Evolutionary conservation across 2,797 vertebrate genomes (phyloP), one percentile per base, ranked within the genome.

Genomic region (Spinibarbus caldwelli): DNA sequence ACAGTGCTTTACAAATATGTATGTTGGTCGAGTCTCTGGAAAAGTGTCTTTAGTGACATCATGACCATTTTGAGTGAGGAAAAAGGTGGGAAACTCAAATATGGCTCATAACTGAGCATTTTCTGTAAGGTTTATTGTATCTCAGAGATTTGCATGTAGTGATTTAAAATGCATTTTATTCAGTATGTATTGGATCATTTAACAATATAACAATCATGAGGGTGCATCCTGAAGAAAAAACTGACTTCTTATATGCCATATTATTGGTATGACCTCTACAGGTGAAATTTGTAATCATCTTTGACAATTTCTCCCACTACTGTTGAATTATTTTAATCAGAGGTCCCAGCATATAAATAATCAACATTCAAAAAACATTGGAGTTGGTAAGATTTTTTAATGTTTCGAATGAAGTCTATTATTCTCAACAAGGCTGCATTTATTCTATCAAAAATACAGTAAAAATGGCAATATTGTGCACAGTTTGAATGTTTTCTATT

Each of bases 1-100:
- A 59, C 52, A n/a, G 68, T 73, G 52, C 52, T 62, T 73, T 45
- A 72, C 26, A 62, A 57, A 82, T n/a, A 34, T 1, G 38, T 34
- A 59, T 72, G 68, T 75, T 26, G 9, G 31, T 47, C 43, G 59
- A n/a, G 52, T 75, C 54, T 41, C 81, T 75, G 41, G 41, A 15
- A 76, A 54, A 36, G 9, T 21, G 43, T 36, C 6, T 23, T 12
- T 15, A 49, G 23, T 9, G 23, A 66, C 14, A 62, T 38, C 17
- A 45, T 78, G 10, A 64, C 5, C 38, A 8, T 19, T 64, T 14
- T 31, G 15, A 41, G 59, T 6, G 7, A 76, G n/a, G 47, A 57
- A 77, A 54, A 78, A 19, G 14, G 34, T 7, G 0, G 54, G 36
- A 43, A 29, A 29, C 12, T 6, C 15, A 59, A 64, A 43, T 11